phyloP scores from a whole-genome alignment of 2,888 invertebrate species.

The Ennomos fuscantarius region DNA sequence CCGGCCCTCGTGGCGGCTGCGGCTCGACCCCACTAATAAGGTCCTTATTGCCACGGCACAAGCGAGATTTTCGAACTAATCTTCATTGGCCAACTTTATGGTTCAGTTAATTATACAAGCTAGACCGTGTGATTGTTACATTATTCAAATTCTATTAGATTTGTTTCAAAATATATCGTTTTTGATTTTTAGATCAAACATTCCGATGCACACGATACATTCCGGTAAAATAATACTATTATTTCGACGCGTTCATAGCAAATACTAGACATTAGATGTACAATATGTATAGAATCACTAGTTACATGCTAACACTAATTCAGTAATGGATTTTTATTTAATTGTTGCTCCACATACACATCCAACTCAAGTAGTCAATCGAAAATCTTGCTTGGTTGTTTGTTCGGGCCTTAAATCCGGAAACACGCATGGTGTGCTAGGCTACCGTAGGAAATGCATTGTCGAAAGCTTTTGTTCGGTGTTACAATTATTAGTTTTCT shows the following conservation, averaged over 20 bases:
- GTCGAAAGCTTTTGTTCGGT: constrained; percentile 24
- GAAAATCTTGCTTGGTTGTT: constrained; percentile 30
- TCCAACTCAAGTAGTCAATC: constrained; percentile 4
- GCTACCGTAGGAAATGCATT: constrained; percentile 9
- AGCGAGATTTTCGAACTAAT: constrained; percentile 34
- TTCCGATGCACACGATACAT: no score
- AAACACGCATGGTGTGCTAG: constrained; percentile 29
- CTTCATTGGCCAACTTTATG: neutral
- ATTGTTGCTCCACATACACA: no score
- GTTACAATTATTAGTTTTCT: constrained; percentile 15
- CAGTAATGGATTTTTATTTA: no score
- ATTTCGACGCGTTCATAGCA: no score
- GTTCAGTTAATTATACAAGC: no score
- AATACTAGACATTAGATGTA: no score
- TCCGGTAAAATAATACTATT: no score
- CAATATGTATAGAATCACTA: no score
- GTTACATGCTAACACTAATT: no score
- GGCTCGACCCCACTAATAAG: constrained; percentile 96
- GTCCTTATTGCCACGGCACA: constrained; percentile 73
- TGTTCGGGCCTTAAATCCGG: constrained; percentile 18
- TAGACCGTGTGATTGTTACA: no score
- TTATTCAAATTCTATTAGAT: no score
- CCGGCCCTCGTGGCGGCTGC: constrained; percentile 96
- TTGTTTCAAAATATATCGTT: neutral
- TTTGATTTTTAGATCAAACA: neutral